These are phyloP conservation scores for Rhopalosiphum nymphaeae DNA, from an alignment of 2,888 invertebrate genomes.

Conservation along the genomic window DNA sequence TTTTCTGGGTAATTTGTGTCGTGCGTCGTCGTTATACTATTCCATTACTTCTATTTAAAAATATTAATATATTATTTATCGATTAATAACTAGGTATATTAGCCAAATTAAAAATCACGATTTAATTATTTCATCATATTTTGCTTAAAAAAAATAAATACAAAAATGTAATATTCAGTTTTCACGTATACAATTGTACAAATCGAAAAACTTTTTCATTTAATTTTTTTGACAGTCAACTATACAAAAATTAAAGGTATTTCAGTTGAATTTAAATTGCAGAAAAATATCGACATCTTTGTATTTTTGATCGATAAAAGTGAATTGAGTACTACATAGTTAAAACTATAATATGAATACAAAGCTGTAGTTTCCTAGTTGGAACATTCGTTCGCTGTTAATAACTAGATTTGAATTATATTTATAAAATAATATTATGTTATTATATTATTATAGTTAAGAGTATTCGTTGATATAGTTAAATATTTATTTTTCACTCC, in stretches of 20 bases:
- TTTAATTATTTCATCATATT: neutral
- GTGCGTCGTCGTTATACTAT: neutral
- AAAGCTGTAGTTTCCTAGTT: neutral
- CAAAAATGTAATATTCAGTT: neutral
- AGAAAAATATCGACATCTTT: neutral
- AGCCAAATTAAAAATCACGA: neutral
- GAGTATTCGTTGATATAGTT: conserved; percentile 7
- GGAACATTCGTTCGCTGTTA: neutral
- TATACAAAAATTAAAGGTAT: neutral
- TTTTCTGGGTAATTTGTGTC: neutral
- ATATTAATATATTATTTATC: neutral
- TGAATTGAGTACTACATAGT: neutral
- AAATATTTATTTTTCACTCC: neutral
- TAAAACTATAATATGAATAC: neutral
- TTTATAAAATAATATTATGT: neutral
- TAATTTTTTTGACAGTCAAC: too few relatives aligned
- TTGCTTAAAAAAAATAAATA: neutral
- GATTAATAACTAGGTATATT: too few relatives aligned
- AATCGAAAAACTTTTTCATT: neutral
- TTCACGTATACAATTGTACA: neutral
- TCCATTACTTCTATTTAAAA: neutral
- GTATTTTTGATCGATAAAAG: neutral
- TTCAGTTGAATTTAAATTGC: neutral
- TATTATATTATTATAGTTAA: neutral
- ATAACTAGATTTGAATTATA: neutral